These are phyloP conservation scores for Macrochelys suwanniensis DNA, from an alignment of 2,797 vertebrate genomes.

Conservation along the genomic window DNA sequence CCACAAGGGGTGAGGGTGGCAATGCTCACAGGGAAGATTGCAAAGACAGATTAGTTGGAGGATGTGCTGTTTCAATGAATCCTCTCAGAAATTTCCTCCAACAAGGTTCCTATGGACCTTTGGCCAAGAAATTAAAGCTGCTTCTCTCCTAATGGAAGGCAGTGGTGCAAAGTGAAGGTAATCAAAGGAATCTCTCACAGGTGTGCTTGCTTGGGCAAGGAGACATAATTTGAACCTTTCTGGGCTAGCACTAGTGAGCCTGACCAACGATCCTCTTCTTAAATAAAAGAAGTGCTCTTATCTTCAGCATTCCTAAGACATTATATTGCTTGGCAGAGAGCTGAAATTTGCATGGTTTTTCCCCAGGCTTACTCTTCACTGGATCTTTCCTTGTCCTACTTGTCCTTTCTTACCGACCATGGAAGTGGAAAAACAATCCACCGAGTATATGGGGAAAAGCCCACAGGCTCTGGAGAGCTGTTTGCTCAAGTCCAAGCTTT, in stretches of 20 bases:
- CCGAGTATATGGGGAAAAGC: background rate
- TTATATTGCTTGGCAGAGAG: background rate
- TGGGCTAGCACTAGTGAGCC: slow-evolving; percentile 60
- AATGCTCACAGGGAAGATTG: background rate
- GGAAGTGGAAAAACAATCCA: background rate
- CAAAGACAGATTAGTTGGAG: background rate
- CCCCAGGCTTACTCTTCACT: background rate
- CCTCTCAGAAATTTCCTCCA: slow-evolving; percentile 29
- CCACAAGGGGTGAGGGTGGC: background rate
- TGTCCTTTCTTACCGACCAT: accelerated
- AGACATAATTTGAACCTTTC: slow-evolving; percentile 58
- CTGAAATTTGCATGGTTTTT: slow-evolving; percentile 1
- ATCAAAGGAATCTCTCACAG: slow-evolving; percentile 17
- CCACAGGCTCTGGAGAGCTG: background rate
- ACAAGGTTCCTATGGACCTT: background rate
- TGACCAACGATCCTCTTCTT: slow-evolving; percentile 39
- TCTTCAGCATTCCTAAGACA: slow-evolving; percentile 49
- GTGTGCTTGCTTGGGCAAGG: slow-evolving; percentile 43
- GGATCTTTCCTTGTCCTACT: background rate
- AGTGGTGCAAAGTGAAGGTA: background rate
- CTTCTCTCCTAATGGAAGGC: slow-evolving; percentile 40
- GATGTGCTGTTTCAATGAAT: background rate
- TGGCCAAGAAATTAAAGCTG: slow-evolving; percentile 53
- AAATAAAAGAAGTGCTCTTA: slow-evolving; percentile 41
- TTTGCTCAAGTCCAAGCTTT: accelerated